Evolutionary conservation across 2,113 vertebrate species (phyloP), one percentile per base, ranked within the genome.

Genomic region (Oreochromis niloticus): DNA sequence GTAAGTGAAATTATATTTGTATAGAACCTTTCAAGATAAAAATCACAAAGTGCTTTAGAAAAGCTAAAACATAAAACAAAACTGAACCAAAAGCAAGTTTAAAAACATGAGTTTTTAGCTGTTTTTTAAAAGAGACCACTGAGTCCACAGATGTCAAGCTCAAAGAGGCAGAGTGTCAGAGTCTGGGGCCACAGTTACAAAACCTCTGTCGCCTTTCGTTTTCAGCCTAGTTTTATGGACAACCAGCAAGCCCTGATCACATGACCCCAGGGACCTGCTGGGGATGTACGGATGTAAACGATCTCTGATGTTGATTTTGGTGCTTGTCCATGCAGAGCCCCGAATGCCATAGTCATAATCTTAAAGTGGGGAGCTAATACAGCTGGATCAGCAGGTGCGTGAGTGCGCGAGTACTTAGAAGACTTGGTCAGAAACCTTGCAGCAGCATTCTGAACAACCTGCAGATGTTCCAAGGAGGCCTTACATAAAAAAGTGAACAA

Each of bases 51-150:
- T 24, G 22, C 54, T 56, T 24, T 56, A 24, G 2, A n/a, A 0
- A n/a, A 52, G 48, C 0, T 50, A 55, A 55, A 55, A 1, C 11
- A 24, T 24, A 1, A 56, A 56, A 56, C 0, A 56, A 56, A 56
- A 56, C 54, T 13, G 54, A 56, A 24, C 54, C 54, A 56, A 56
- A 56, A 56, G 54, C 54, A 56, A 4, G 22, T 56, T 1, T 0
- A 0, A 1, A 6, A 22, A 56, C 12, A 4, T 0, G 0, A 7
- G 3, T 56, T 24, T 56, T 56, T 56, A 56, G 54, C 54, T 56
- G 54, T 27, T 57, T 57, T 56, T 24, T 24, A 56, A 56, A 24
- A 56, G 54, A 56, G 54, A 24, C 22, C 54, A 24, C 54, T 56
- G 54, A 27, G 55, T 57, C 55, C 12, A 27, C 55, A 57, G 55